Conservation (phyloP, 2,113 vertebrate genomes). For the Zosterops japonicus region DNA sequence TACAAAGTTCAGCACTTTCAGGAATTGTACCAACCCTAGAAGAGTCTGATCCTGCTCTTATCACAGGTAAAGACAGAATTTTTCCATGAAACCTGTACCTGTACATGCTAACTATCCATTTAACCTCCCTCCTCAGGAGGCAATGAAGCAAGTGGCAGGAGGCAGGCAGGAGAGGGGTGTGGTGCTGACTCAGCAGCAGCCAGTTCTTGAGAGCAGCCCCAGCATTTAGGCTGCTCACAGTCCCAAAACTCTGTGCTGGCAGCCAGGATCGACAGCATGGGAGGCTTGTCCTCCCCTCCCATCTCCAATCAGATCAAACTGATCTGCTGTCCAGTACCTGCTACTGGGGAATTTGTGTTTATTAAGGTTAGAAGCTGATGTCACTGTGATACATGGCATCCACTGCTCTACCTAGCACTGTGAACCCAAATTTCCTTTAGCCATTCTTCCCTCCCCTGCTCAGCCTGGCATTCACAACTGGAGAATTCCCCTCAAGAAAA, state of each 20-base stretch:
- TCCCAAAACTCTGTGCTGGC: not conserved
- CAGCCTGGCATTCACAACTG: not conserved
- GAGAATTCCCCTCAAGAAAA: not conserved
- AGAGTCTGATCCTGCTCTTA: not conserved
- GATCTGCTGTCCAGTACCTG: not conserved
- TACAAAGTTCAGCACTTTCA: not conserved
- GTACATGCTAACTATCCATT: not conserved
- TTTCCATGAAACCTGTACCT: not conserved
- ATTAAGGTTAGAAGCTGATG: not conserved
- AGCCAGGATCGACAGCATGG: fast-evolving
- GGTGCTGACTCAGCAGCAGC: not conserved
- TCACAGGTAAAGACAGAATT: not conserved
- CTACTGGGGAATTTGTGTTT: not conserved
- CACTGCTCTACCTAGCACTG: fast-evolving
- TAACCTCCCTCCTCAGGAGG: not conserved
- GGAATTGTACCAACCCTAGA: not conserved
- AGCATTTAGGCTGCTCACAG: not conserved
- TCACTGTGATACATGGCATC: not conserved
- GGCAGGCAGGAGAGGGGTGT: fast-evolving
- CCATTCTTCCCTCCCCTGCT: not conserved
- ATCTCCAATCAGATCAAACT: not conserved
- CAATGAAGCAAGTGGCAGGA: not conserved
- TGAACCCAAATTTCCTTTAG: not conserved
- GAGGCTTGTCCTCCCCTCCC: not conserved
- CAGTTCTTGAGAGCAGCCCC: not conserved